Evolutionary conservation across 2,888 invertebrate genomes (phyloP).

Genomic region (Pristionchus japonicus): DNA sequence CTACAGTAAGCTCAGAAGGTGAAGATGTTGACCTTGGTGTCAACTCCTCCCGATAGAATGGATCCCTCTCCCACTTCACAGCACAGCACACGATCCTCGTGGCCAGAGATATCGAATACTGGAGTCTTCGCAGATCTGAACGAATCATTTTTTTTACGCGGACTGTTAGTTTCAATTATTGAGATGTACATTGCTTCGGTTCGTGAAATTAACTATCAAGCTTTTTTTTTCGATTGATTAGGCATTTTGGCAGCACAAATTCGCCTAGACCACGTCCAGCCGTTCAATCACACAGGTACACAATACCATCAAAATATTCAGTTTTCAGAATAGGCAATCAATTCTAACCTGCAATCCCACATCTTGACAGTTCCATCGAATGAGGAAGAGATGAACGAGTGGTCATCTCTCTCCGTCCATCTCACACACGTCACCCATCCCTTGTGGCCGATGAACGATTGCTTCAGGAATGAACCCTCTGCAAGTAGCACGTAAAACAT

Average conservation of each 20-base stretch:
- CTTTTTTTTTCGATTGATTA: too few relatives aligned
- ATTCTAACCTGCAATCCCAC: conserved; percentile 85
- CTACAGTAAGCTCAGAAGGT: conserved; percentile 27
- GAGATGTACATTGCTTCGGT: background rate
- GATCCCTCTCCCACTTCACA: conserved; percentile 28
- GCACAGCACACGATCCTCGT: conserved; percentile 90
- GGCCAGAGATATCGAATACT: conserved; percentile 91
- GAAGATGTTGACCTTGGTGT: conserved; percentile 87
- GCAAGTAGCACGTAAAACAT: conserved; percentile 48
- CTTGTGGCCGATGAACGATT: conserved; percentile 87
- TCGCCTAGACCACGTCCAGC: background rate
- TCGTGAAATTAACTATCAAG: background rate
- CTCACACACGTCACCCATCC: conserved; percentile 92
- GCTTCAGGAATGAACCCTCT: conserved; percentile 85
- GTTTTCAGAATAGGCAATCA: too few relatives aligned
- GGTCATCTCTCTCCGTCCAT: conserved; percentile 88
- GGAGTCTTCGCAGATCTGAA: conserved; percentile 87
- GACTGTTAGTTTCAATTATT: too few relatives aligned
- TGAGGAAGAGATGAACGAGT: conserved; percentile 91
- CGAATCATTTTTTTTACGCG: too few relatives aligned
- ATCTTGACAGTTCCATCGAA: conserved; percentile 92
- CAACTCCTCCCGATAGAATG: conserved; percentile 91
- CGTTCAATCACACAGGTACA: too few relatives aligned
- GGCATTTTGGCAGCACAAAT: background rate
- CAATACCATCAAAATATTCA: background rate